phyloP scores from a whole-genome alignment of 2,888 invertebrate species.

The Elmis aenea region DNA sequence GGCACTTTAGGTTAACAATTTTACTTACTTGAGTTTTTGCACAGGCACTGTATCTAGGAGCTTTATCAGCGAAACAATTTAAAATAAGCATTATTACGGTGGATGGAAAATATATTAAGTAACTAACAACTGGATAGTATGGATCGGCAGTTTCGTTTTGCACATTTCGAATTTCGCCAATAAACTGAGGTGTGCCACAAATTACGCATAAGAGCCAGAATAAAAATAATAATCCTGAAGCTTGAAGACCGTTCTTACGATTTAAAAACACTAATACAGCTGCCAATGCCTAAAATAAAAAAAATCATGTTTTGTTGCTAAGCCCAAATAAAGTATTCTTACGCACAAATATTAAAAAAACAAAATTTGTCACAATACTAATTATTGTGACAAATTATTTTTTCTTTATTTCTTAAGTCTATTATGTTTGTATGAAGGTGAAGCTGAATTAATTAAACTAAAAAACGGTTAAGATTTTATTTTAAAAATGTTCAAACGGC shows the following conservation, averaged over 20 bases:
- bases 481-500: no score
- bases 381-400: no score
- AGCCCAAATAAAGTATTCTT: no score
- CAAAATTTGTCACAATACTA: no score
- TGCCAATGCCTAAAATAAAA: slow-evolving; percentile 59
- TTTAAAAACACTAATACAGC: slow-evolving; percentile 71
- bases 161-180: slow-evolving; percentile 52
- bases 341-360: no score
- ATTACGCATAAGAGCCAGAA: slow-evolving; percentile 82
- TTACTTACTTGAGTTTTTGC: slow-evolving; percentile 59
- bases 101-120: slow-evolving; percentile 73
- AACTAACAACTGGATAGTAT: slow-evolving; percentile 67
- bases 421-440: no score
- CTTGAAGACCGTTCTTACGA: slow-evolving; percentile 76
- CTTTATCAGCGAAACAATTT: slow-evolving; percentile 75
- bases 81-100: slow-evolving; percentile 66
- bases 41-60: slow-evolving; percentile 66
- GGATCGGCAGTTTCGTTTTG: slow-evolving; percentile 44
- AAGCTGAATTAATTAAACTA: no score
- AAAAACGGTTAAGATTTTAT: no score
- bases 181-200: slow-evolving; percentile 69
- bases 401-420: no score
- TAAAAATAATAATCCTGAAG: slow-evolving; percentile 85
- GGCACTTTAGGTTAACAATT: neutral
- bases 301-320: no score